These are phyloP conservation scores for Pangasius macronema DNA, from an alignment of 2,797 vertebrate genomes.

Conservation along the genomic window DNA sequence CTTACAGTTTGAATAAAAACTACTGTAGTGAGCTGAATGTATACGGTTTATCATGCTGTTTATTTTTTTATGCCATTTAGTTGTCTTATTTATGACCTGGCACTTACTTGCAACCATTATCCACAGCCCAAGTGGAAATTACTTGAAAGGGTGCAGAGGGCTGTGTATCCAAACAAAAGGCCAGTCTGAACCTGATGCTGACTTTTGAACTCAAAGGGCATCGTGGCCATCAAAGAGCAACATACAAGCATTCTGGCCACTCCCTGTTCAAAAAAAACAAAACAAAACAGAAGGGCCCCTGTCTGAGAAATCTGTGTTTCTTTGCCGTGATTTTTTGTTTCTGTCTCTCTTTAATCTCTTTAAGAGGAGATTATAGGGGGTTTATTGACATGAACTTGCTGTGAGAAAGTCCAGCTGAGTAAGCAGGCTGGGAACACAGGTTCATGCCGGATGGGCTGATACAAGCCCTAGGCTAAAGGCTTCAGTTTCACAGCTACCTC, in stretches of 20 bases:
- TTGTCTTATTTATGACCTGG: not conserved
- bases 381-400: slow-evolving; percentile 46
- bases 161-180: slow-evolving; percentile 33
- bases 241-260: slow-evolving; percentile 2
- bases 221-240: slow-evolving; percentile 1
- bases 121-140: not conserved
- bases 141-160: slow-evolving; percentile 8
- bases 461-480: slow-evolving; percentile 27
- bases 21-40: not conserved
- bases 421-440: slow-evolving; percentile 29
- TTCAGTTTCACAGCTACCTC: slow-evolving; percentile 40
- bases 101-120: not conserved
- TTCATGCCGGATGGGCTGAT: slow-evolving; percentile 31
- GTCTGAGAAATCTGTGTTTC: slow-evolving; percentile 9
- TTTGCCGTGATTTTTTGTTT: slow-evolving; percentile 16
- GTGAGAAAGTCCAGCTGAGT: slow-evolving; percentile 47
- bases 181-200: slow-evolving; percentile 37
- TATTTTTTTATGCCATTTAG: not conserved
- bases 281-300: not conserved
- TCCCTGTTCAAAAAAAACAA: not conserved
- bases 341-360: slow-evolving; percentile 41
- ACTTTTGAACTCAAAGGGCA: slow-evolving; percentile 37
- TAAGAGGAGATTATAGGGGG: slow-evolving; percentile 37
- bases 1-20: no score
- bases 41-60: not conserved